These are phyloP conservation scores for Tachina grossa DNA, from an alignment of 2,888 invertebrate genomes.

Conservation along the genomic window DNA sequence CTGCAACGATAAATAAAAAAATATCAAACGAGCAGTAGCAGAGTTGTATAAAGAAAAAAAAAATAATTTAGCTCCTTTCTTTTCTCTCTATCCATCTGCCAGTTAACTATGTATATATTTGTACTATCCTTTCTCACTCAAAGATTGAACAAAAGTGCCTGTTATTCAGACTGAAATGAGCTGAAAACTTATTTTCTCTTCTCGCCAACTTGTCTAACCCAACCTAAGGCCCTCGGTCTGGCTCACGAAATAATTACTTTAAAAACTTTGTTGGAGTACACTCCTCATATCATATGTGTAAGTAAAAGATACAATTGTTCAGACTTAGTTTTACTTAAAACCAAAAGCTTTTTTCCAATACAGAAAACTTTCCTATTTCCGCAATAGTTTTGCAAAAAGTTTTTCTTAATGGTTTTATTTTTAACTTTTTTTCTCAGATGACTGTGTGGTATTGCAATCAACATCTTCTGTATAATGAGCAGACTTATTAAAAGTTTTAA, in stretches of 20 bases:
- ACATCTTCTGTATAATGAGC: conserved; percentile 65
- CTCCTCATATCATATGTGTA: neutral
- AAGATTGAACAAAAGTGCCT: too few species aligned
- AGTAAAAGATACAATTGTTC: neutral
- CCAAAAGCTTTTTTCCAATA: conserved; percentile 49
- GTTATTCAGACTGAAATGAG: too few species aligned
- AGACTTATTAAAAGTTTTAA: conserved; percentile 68
- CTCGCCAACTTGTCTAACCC: too few species aligned
- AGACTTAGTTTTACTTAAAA: conserved; percentile 46
- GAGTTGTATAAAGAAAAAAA: too few species aligned
- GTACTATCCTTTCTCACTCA: neutral
- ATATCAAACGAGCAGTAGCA: too few species aligned
- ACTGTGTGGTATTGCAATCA: conserved; percentile 18
- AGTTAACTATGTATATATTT: neutral
- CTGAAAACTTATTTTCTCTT: too few species aligned
- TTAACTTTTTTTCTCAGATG: neutral
- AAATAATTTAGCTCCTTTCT: too few species aligned
- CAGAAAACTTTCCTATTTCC: conserved; percentile 61
- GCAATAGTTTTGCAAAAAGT: conserved; percentile 60
- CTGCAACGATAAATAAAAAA: too few species aligned
- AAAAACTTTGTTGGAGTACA: too few species aligned
- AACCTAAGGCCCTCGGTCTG: too few species aligned
- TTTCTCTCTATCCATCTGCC: too few species aligned
- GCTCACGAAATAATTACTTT: too few species aligned
- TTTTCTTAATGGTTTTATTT: conserved; percentile 25